Base-by-base conservation (phyloP, 2,888 invertebrate genomes). In the Xanthostigma xanthostigma region DNA sequence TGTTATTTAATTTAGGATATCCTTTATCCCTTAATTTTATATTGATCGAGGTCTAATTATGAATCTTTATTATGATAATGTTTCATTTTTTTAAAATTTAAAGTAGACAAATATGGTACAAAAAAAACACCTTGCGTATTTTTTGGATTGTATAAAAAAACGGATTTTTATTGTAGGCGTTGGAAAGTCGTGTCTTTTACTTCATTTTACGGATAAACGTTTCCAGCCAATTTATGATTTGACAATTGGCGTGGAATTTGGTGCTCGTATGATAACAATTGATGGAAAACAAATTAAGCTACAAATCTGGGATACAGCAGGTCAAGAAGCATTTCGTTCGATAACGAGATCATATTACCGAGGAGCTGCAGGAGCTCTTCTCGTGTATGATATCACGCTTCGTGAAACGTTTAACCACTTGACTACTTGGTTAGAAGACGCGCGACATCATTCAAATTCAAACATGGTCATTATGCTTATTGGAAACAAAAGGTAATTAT, bases 401-500 rank as follows among this genome's bases (percentile, higher is more conserved):
- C 79, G 98, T 56, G 98, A 98, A 68, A 99, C 98, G 27, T 99
- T 99, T 70, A 97, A 96, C 70, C 98, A 99, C 68, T 74, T 99
- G 63, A 97, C 98, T 41, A 97, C 96, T 50, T 99, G 98, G 98
- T 75, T 99, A 49, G 98, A 99, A 65, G 98, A 99, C 73, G 98
- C 98, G 8, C 80, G 97, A 56, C 97, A 99, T 70, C 98, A 99
- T 74, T 97, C 97, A 63, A 99, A 97, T 72, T 96, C 96, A 8
- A 99, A 99, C 70, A 99, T 99, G 98, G 98, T 99, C 57, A 99
- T 99, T 62, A 99, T 99, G 98, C 76, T 99, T 50, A 98, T 99
- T 68, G 98, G 98, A 54, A 99, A 99, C 72, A 99, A 99, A 75
- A 95, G 92, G 92, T 91, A n/a, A 54, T 51, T 39, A 45, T 44